Base-by-base conservation (phyloP, 1,140 invertebrate species). In the Araneus ventricosus region DNA sequence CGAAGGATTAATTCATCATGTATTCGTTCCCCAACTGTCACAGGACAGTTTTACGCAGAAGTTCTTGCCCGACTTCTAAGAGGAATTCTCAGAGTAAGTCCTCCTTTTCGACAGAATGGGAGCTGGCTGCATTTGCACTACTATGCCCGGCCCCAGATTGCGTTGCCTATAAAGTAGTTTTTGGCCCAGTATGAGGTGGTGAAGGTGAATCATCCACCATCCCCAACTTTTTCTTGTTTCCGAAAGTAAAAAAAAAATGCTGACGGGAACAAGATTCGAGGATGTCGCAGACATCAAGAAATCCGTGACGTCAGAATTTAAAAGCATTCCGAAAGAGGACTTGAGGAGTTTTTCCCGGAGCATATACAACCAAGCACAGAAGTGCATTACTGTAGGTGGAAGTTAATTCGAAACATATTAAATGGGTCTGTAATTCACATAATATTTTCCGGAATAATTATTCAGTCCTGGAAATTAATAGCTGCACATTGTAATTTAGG, bases 81-180 rank as follows among this genome's bases (percentile, higher is more conserved):
- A 88, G 4, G 37, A 45, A n/a, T 88, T 39, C 34, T 0, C 39
- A 88, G 10, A 67, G 24, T 67, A 70, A 88, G 63, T 0, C 37
- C 61, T 88, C 37, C 8, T 70, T 88, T 88, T 63, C 61, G 41
- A 39, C 61, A 88, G 39, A 67, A 88, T 88, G 59, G 86, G 86
- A 88, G 61, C 24, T 88, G 17, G 30, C 61, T 88, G 34, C 86
- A 67, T 24, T 45, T 70, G 24, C 61, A 70, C 41, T 59, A 88
- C 10, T 8, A 67, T 88, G 20, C 37, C 34, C 14, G 0, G 20
- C 30, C 61, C 3, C 39, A 63, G 7, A 88, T 30, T 63, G 86
- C 20, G n/a, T 70, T 70, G 30, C 17, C 30, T 41, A 6, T 39
- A n/a, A 88, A 27, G 63, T n/a, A 37, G 24, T 45, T 88, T 17